Evolutionary conservation across 23 tunicate genomes (phyloP), one percentile per base, ranked within the genome.

Genomic region (Trididemnum clinides): DNA sequence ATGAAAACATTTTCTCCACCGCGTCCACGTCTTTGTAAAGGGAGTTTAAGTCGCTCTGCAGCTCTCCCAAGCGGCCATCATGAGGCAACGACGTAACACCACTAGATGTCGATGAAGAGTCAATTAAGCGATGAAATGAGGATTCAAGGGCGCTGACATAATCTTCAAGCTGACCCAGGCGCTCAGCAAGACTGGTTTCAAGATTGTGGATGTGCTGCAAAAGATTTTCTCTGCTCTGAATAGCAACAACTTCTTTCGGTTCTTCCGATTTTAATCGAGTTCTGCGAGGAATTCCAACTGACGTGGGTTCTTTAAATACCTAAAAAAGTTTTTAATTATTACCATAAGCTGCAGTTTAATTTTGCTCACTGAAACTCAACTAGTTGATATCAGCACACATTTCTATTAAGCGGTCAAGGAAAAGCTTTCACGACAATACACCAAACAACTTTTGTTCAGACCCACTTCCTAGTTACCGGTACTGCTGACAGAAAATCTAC

Each of bases 61-160:
- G 69, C 77, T 83, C 87, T 39, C 87, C 87, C 63, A 83, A 49
- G 35, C 79, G 87, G 64, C 54, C 32, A 23, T 83, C 79, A 1
- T 70, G 32, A 2, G 71, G 3, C 19, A 44, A 15, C 25, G 80
- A 1, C 1, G 35, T 23, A 28, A 34, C 26, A 2, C 65, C 83
- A 28, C 83, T 27, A 37, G 87, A 83, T 1, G 86, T 34, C 28
- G 80, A 33, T 19, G 80, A 33, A 6, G 87, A 71, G 2, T 34
- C 18, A 1, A 50, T 1, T 23, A 12, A 33, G 4, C 36, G 79
- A 18, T 70, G 31, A 32, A 83, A 83, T 12, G 87, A 26, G 1
- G 29, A 2, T 49, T 83, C 79, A 33, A 70, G 20, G 7, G 79
- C 50, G 27, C 50, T 29, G 23, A 82, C 86, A 29, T 82, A 82